Base-by-base conservation (phyloP, 2,113 vertebrate genomes). In the Siniperca knerii region DNA sequence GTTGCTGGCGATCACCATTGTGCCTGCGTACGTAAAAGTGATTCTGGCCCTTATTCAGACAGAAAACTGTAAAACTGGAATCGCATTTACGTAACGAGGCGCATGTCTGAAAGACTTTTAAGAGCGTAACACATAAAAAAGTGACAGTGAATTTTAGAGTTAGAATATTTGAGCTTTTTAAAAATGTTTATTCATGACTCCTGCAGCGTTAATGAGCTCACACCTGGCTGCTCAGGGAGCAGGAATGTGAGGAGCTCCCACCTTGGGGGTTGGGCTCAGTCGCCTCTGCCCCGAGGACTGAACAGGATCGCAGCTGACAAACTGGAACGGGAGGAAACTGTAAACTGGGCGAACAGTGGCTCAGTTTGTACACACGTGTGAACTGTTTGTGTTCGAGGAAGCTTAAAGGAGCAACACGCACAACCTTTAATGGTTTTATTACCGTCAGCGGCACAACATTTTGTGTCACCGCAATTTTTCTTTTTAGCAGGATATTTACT, bases 321-420 rank as follows among this genome's bases (percentile, higher is more conserved):
- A 85, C 83, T 65, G 78, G 77, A 70, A 81, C n/a, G 20, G 75
- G 67, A 82, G 79, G 60, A 78, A 29, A 23, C n/a, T 29, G 10
- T 21, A 40, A 75, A 75, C 23, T 21, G 72, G 15, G 40, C 1
- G n/a, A 73, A 25, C 52, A 16, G 48, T 35, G 18, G 2, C 33
- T 62, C 29, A 5, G 58, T 4, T 55, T 69, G 8, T 54, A 8
- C n/a, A 29, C 21, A 48, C 44, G 40, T 11, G 23, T 48, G 13
- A 33, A 75, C 37, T 13, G 37, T 66, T 66, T 67, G 65, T 16
- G 6, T 25, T 62, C 2, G 13, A n/a, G 21, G 33, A 54, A 44
- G 25, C 23, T 55, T 42, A 25, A 29, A 67, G 62, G 6, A 37
- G 2, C 20, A 33, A 50, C 35, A 44, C 0, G 20, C 9, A 35